Conservation (phyloP, 2,113 vertebrate species). For the Indicator maculatus region DNA sequence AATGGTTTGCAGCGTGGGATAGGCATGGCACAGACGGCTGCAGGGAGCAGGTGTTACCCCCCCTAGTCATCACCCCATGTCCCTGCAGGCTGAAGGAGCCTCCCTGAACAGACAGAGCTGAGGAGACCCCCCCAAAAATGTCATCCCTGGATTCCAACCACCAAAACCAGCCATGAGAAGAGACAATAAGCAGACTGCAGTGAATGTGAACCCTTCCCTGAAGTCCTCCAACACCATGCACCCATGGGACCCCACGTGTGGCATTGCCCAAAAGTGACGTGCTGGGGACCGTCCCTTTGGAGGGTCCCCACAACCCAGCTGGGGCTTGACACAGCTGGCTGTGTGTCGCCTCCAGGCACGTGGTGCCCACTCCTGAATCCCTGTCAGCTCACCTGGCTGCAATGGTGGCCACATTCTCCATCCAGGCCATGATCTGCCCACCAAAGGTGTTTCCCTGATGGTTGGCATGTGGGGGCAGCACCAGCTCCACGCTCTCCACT, state of each 20-base stretch:
- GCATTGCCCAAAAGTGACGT: not conserved
- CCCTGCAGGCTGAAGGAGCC: fast-evolving
- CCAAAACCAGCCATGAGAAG: not conserved
- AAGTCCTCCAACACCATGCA: not conserved
- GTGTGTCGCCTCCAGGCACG: not conserved
- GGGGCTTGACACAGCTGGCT: not conserved
- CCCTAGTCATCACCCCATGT: fast-evolving
- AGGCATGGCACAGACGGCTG: constrained; percentile 90
- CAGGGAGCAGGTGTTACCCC: not conserved
- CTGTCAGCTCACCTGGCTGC: constrained; percentile 82
- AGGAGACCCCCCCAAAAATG: not conserved
- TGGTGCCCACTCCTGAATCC: fast-evolving
- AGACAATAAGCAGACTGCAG: not conserved
- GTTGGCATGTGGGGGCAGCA: constrained; percentile 93
- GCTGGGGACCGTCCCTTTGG: not conserved
- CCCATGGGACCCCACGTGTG: fast-evolving
- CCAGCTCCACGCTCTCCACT: constrained; percentile 96
- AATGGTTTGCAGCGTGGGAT: constrained; percentile 89
- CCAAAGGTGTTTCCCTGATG: constrained; percentile 97
- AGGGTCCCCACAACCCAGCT: not conserved
- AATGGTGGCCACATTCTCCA: constrained; percentile 97
- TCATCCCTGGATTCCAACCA: not conserved
- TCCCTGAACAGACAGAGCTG: fast-evolving
- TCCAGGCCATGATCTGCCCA: constrained; percentile 99
- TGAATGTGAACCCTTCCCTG: not conserved